Percentiles rank a stretch among this genome's conserved stretches.
Conservation (phyloP, 2,797 vertebrate genomes). For the Crocidura indochinensis region DNA sequence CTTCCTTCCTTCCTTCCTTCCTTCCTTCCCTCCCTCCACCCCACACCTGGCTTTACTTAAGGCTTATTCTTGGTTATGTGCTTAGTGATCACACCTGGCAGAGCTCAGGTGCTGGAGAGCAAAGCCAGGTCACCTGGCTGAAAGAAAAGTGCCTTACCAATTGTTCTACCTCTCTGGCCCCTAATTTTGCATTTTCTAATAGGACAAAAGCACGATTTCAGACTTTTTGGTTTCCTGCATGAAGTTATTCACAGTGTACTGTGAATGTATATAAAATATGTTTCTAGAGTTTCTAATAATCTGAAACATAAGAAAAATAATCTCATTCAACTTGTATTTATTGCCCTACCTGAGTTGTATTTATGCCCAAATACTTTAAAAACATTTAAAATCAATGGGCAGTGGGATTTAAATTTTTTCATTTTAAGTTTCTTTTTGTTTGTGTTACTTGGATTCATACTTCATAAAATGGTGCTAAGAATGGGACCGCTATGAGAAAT, state of each 20-base stretch:
- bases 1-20: too few relatives aligned
- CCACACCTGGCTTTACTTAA: too few relatives aligned
- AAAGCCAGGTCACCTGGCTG: too few relatives aligned
- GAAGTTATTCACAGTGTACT: neutral
- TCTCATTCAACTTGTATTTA: constrained; percentile 14
- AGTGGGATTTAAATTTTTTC: constrained; percentile 16
- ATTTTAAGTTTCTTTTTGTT: neutral
- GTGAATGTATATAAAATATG: neutral
- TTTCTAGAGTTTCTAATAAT: constrained; percentile 33
- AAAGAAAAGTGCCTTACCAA: too few relatives aligned
- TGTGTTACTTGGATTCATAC: constrained; percentile 9
- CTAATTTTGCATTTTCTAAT: neutral
- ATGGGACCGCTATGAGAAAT: neutral
- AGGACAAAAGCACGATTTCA: neutral
- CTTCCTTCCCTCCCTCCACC: too few relatives aligned
- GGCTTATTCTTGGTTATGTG: too few relatives aligned
- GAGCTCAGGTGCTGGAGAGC: too few relatives aligned
- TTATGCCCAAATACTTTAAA: constrained; percentile 25
- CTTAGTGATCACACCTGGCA: too few relatives aligned
- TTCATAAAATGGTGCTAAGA: neutral
- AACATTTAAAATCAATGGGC: constrained; percentile 14
- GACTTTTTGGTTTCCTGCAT: neutral
- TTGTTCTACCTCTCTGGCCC: too few relatives aligned
- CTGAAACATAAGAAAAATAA: constrained; percentile 4
- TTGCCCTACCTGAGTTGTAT: neutral